phyloP scores from a whole-genome alignment of 2,888 invertebrate genomes.

The Calameuta pallipes region DNA sequence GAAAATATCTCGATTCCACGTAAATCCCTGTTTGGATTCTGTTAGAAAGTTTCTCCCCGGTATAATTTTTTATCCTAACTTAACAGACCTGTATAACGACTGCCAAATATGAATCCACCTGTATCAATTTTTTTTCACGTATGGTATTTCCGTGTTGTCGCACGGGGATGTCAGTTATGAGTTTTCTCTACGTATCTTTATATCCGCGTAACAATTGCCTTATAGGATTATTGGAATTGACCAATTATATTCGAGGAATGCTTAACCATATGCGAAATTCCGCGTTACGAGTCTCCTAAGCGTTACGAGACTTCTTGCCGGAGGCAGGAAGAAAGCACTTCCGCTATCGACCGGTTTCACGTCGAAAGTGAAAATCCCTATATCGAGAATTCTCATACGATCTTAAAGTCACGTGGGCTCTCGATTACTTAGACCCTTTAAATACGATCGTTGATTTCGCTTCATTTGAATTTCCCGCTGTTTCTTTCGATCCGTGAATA shows the following conservation, averaged over 20 bases:
- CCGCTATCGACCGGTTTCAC: slow-evolving; percentile 28
- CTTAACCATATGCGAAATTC: neutral
- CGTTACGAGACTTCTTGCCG: neutral
- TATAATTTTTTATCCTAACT: neutral
- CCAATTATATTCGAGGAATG: neutral
- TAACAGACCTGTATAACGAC: neutral
- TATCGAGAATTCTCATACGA: neutral
- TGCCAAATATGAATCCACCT: neutral
- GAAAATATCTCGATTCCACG: neutral
- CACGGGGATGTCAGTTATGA: neutral
- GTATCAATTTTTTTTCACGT: neutral
- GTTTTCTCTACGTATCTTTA: neutral
- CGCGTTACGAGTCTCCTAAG: neutral
- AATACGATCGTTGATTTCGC: neutral
- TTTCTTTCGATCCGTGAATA: neutral
- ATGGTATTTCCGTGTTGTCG: neutral
- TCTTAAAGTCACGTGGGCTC: neutral
- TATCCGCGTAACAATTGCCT: neutral
- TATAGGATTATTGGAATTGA: neutral
- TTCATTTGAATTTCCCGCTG: neutral
- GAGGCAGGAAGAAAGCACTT: slow-evolving; percentile 22
- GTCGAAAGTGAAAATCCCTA: slow-evolving; percentile 27
- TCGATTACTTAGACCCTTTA: neutral
- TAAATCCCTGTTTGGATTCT: neutral
- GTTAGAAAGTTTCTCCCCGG: neutral